A percentile compares a stretch with the other conserved stretches of the same genome.
Evolutionary conservation across 2,888 invertebrate genomes (phyloP).

Genomic region (Spicauda simplicius): DNA sequence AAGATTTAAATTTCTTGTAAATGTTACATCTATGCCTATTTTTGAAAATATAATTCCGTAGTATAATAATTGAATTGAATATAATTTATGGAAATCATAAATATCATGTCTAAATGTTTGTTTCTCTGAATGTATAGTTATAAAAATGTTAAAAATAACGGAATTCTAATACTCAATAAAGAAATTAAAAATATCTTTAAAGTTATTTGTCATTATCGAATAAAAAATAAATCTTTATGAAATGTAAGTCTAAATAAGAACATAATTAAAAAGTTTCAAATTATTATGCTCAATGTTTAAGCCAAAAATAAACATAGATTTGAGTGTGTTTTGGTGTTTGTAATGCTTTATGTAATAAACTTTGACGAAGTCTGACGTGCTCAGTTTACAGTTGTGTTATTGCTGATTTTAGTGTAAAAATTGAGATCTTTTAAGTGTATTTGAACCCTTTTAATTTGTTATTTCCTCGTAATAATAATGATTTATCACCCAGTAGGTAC

Average conservation of each 20-base stretch:
- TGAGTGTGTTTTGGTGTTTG: neutral
- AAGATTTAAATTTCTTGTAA: neutral
- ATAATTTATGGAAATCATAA: neutral
- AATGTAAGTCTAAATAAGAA: too few relatives aligned
- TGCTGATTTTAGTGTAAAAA: neutral
- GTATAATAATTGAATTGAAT: neutral
- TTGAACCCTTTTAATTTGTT: neutral
- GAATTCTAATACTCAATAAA: neutral
- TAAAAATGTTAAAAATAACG: neutral
- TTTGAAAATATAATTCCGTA: neutral
- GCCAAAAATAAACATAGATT: neutral
- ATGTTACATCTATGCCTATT: neutral
- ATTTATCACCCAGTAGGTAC: too few relatives aligned
- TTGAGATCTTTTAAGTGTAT: neutral
- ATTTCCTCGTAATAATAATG: too few relatives aligned
- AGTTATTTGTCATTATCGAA: neutral
- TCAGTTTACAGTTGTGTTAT: neutral
- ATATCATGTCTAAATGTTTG: neutral
- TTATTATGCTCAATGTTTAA: neutral
- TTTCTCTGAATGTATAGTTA: neutral
- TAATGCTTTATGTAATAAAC: neutral
- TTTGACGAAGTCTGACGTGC: neutral
- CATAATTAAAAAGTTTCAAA: neutral
- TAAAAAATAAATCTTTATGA: too few relatives aligned
- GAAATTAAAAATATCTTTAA: neutral